Evolutionary conservation across 2,888 invertebrate genomes (phyloP).

Genomic region (Cremastinae sp.): DNA sequence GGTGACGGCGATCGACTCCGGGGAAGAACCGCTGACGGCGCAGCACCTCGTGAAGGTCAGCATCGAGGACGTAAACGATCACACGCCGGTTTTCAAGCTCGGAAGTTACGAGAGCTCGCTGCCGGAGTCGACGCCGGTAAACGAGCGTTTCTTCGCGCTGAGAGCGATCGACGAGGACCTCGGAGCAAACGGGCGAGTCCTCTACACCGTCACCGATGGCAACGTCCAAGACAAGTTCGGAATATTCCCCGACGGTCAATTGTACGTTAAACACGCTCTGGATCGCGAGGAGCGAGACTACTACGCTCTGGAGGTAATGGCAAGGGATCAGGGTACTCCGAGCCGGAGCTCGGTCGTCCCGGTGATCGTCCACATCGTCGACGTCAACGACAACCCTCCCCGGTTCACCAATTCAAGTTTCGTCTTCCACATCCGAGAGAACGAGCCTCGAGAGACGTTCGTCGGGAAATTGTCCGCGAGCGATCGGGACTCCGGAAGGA

Average conservation of each 20-base stretch:
- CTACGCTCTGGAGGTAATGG: slow-evolving; percentile 93
- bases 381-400: slow-evolving; percentile 98
- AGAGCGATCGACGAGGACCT: slow-evolving; percentile 94
- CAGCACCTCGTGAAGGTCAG: slow-evolving; percentile 88
- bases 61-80: slow-evolving; percentile 95
- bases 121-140: slow-evolving; percentile 94
- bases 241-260: slow-evolving; percentile 95
- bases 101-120: slow-evolving; percentile 96
- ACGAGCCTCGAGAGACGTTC: slow-evolving; percentile 93
- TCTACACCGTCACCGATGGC: slow-evolving; percentile 92
- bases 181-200: slow-evolving; percentile 89
- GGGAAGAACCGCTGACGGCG: slow-evolving; percentile 87
- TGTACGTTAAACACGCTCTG: slow-evolving; percentile 92
- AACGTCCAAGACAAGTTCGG: slow-evolving; percentile 94
- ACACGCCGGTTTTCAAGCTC: slow-evolving; percentile 96
- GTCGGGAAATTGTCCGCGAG: slow-evolving; percentile 95
- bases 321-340: slow-evolving; percentile 90
- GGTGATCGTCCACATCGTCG: slow-evolving; percentile 95
- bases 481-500: slow-evolving; percentile 94
- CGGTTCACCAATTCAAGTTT: slow-evolving; percentile 95
- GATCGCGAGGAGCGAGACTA: slow-evolving; percentile 96
- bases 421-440: slow-evolving; percentile 93
- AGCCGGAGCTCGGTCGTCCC: slow-evolving; percentile 92
- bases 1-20: slow-evolving; percentile 93
- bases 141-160: slow-evolving; percentile 94